Evolutionary conservation across 2,888 invertebrate genomes (phyloP), one percentile per base, ranked within the genome.

Genomic region (Parnassius apollo): DNA sequence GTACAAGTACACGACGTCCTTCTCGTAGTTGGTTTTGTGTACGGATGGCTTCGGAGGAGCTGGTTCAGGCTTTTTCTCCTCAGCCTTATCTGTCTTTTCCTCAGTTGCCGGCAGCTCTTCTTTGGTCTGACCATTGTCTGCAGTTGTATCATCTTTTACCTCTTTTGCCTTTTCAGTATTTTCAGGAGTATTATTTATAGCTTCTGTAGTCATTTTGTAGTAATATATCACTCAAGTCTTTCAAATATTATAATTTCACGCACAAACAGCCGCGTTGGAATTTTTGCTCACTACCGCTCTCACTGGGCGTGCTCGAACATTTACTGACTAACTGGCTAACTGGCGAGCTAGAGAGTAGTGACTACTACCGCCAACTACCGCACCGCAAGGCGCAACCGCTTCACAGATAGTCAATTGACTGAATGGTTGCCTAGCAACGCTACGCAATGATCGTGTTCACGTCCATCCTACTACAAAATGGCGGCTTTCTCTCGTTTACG

Each of bases 1-100:
- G 89, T 98, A 98, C 84, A 98, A 92, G 92, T 98, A 98, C 70
- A 98, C 96, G 77, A 96, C 93, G 88, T 98, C 98, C 92, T 97
- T 96, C 81, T 98, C 97, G 83, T 94, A 98, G 88, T 96, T 96
- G 69, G 93, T 87, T 90, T 98, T 98, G 87, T 97, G 97, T 71
- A 97, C 97, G 76, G 94, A 93, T 67, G 94, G 94, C 86, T 97
- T 97, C 62, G 96, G 95, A 52, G 94, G 93, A 69, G 94, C 93
- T 72, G 94, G 93, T 77, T 95, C 95, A 71, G 93, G 84, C 76
- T 94, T 93, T 73, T 93, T 93, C 70, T 92, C 92, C 67, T 90
- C 93, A 42, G 77, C 76, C 61, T 84, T 89, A 72, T 93, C 93
- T 64, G 82, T 84, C 82, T 91, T 91, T 77, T 92, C 93, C 72